These are phyloP conservation scores for Pteropus alecto DNA, from an alignment of 2,113 vertebrate species.

Conservation along the genomic window DNA sequence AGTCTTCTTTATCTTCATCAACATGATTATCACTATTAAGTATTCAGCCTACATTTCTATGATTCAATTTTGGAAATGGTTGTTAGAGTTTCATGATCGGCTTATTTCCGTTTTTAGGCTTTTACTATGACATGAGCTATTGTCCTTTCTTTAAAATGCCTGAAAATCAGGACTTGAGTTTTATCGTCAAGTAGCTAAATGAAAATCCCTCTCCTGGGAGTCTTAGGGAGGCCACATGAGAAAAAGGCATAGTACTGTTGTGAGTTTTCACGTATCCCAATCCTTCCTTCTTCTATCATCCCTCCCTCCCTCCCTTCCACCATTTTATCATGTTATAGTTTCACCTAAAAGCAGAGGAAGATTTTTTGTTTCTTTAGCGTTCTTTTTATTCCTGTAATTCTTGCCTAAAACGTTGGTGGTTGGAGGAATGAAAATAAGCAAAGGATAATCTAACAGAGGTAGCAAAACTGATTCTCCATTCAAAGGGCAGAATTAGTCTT, in stretches of 20 bases:
- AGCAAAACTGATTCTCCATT: not conserved
- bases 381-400: not conserved
- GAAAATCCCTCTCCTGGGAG: not conserved
- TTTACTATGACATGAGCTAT: conserved; percentile 4
- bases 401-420: not conserved
- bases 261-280: not conserved
- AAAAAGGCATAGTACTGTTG: not conserved
- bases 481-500: not conserved
- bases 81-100: conserved; percentile 1
- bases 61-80: not conserved
- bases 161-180: conserved; percentile 37
- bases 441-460: not conserved
- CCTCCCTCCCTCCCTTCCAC: not conserved
- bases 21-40: not conserved
- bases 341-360: not conserved
- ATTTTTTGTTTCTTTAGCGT: conserved; percentile 5
- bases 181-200: conserved; percentile 4
- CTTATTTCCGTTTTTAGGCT: conserved; percentile 39
- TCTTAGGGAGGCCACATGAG: not conserved
- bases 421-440: not conserved
- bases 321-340: not conserved
- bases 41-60: conserved; percentile 28
- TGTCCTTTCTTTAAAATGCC: conserved; percentile 20
- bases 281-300: not conserved
- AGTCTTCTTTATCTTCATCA: not conserved